A percentile compares a stretch with the other conserved stretches of the same genome.
phyloP scores from a whole-genome alignment of 1,140 invertebrate genomes.

The Aphis craccivora region DNA sequence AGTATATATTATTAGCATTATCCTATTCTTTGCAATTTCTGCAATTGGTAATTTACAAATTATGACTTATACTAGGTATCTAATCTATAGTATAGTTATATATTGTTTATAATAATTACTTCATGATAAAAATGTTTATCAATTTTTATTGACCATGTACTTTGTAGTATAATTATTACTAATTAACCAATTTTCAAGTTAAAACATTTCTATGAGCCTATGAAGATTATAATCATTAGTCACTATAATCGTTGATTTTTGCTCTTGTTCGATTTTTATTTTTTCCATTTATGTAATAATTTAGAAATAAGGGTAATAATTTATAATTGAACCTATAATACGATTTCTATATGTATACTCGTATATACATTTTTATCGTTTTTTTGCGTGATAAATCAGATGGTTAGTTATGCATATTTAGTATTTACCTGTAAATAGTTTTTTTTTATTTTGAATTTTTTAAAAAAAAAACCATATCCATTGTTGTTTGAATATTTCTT shows the following conservation, averaged over 20 bases:
- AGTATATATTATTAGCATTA: background rate
- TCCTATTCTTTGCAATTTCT: background rate
- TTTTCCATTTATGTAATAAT: background rate
- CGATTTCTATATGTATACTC: background rate
- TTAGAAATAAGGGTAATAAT: background rate
- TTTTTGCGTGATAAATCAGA: background rate
- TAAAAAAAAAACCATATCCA: background rate
- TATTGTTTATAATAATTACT: background rate
- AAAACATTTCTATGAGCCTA: background rate
- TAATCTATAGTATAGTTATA: background rate
- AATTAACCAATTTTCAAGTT: background rate
- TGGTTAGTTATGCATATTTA: background rate
- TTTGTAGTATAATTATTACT: background rate
- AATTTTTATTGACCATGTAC: background rate
- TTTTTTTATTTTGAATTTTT: background rate
- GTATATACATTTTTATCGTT: background rate
- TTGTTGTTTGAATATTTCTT: background rate
- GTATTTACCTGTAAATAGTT: background rate
- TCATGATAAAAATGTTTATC: background rate
- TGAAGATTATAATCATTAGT: background rate
- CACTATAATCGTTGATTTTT: background rate
- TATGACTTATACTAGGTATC: background rate
- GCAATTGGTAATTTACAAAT: background rate
- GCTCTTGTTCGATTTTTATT: background rate
- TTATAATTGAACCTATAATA: conserved; percentile 7